Percentiles rank a stretch among this genome's conserved stretches.
Conservation (phyloP, 2,113 vertebrate species). For the Progne subis region DNA sequence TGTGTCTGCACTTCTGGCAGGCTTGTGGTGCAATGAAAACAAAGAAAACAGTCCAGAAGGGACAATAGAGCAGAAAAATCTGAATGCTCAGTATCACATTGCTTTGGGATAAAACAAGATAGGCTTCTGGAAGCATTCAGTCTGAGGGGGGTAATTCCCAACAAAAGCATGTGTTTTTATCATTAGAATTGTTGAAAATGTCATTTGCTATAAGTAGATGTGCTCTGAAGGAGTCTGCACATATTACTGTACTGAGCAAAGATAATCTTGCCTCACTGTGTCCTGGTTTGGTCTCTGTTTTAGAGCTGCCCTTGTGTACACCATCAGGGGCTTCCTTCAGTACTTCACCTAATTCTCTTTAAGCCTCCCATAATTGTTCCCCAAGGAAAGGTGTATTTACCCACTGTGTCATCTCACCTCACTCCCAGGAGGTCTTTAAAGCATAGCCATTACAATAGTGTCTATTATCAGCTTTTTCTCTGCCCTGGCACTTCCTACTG, state of each 20-base stretch:
- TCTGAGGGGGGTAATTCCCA: background rate
- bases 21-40: background rate
- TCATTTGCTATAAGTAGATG: background rate
- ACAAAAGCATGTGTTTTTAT: background rate
- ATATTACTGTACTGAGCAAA: background rate
- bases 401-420: background rate
- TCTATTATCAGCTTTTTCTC: background rate
- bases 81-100: background rate
- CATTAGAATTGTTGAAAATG: background rate
- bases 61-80: background rate
- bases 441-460: background rate
- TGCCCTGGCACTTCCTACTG: background rate
- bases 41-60: background rate
- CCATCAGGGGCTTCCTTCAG: background rate
- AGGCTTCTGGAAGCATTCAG: background rate
- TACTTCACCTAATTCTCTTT: background rate
- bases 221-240: background rate
- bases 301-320: background rate
- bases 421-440: background rate
- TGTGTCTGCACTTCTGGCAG: background rate
- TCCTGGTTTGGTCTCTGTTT: background rate
- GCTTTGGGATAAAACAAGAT: background rate
- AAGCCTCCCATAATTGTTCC: background rate
- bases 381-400: background rate
- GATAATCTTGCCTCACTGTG: background rate